phyloP scores from a whole-genome alignment of 2,113 vertebrate genomes.

The Varanus salvator region DNA sequence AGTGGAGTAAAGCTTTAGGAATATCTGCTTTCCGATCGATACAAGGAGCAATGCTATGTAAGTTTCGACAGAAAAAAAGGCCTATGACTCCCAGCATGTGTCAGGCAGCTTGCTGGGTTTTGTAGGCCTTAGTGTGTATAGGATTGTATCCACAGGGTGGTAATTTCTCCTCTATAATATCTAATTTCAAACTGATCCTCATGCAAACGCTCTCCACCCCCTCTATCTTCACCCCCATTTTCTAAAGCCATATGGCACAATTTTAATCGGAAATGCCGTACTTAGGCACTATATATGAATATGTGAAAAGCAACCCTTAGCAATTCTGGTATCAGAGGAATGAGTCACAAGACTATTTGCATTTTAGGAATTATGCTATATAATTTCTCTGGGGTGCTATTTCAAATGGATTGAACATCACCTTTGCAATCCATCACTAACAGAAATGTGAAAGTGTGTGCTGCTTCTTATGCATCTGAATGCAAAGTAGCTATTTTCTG shows the following conservation, averaged over 20 bases:
- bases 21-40: background rate
- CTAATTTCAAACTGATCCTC: background rate
- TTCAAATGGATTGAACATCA: background rate
- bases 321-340: background rate
- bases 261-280: constrained; percentile 14
- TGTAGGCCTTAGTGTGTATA: no score
- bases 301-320: constrained; percentile 11
- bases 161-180: background rate
- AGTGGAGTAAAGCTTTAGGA: background rate
- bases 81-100: no score
- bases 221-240: background rate
- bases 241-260: background rate
- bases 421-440: background rate
- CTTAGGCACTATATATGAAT: background rate
- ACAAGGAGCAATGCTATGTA: no score
- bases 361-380: constrained; percentile 1
- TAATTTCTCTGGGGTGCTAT: background rate
- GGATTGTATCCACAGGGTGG: background rate
- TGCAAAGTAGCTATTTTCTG: background rate
- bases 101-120: no score
- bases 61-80: no score
- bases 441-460: background rate
- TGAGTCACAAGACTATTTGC: constrained; percentile 11
- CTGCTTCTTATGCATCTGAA: background rate
- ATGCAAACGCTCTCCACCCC: background rate